Evolutionary conservation across 53 echinoderm and acorn worm genomes (phyloP), one percentile per base, ranked within the genome.

Genomic region (Hippasteria phrygiana): DNA sequence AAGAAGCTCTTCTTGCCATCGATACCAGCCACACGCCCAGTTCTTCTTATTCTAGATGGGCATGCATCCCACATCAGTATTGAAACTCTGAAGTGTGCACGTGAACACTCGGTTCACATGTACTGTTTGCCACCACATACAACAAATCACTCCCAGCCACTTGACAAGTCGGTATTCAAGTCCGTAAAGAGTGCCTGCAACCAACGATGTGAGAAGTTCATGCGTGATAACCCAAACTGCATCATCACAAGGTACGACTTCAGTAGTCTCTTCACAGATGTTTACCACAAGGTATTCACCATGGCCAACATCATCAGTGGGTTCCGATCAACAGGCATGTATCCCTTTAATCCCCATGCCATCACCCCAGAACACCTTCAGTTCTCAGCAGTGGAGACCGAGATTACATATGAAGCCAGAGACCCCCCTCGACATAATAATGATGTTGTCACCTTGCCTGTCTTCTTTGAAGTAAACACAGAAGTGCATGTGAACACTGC

Each of bases 121-220:
- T 89, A 89, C 27, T 91, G 94, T 53, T 22, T 94, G 10, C 90
- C 87, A 35, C 87, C 91, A 0, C 89, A 94, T 50, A 94, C 92
- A 1, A 94, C 92, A 5, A 89, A 92, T 50, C 91, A 84, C 53
- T 75, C 88, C 18, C 94, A 93, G 71, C 94, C 92, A 28, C 74
- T 92, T 35, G 94, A 94, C 62, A 89, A 89, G 40, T 54, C 91
- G 5, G 84, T 91, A 0, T 91, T 89, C 66, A 89, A 51, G 43
- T 41, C 89, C 16, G 43, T 94, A 36, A 91, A 89, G 38, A 39
- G 18, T 71, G 85, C 42, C 14, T 91, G 87, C 89, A 85, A 94
- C 40, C 78, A 74, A 14, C 45, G 65, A 36, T 89, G 89, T 89
- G 87, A 87, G 55, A 37, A 50, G 10, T 91, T 88, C 47, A 88